Conservation (phyloP, 2,888 invertebrate species). For the Drosophila macrospina region DNA sequence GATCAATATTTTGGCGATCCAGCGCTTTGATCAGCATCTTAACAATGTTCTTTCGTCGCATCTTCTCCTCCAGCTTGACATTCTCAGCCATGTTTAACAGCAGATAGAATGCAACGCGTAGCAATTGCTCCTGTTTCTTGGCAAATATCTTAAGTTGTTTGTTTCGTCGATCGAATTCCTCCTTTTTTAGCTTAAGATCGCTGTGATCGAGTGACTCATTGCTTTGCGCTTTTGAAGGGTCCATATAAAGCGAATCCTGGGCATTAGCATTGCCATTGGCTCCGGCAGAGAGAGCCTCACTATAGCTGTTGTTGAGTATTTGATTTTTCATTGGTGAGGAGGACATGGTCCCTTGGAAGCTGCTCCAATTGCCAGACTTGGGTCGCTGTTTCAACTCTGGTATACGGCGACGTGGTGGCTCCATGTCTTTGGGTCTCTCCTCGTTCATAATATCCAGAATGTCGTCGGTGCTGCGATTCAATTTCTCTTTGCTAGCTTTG, state of each 20-base stretch:
- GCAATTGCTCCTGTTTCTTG: slow-evolving; percentile 96
- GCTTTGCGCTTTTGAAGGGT: slow-evolving; percentile 80
- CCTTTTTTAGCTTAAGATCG: slow-evolving; percentile 86
- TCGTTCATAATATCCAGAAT: slow-evolving; percentile 85
- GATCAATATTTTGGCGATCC: slow-evolving; percentile 95
- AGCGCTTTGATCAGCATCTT: slow-evolving; percentile 94
- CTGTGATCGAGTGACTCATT: slow-evolving; percentile 82
- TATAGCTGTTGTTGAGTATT: slow-evolving; percentile 89
- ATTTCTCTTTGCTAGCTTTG: slow-evolving; percentile 83
- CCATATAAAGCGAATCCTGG: slow-evolving; percentile 41
- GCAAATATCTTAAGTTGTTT: slow-evolving; percentile 92
- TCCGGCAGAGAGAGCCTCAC: slow-evolving; percentile 87
- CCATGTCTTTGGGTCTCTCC: slow-evolving; percentile 86
- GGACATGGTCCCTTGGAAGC: slow-evolving; percentile 86
- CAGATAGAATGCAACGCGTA: slow-evolving; percentile 96
- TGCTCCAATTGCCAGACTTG: slow-evolving; percentile 90
- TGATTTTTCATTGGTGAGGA: slow-evolving; percentile 87
- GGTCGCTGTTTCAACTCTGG: slow-evolving; percentile 91
- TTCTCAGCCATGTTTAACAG: slow-evolving; percentile 98
- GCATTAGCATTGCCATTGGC: slow-evolving; percentile 35
- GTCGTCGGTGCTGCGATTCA: slow-evolving; percentile 84
- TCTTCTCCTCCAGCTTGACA: slow-evolving; percentile 97
- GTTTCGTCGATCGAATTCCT: slow-evolving; percentile 92
- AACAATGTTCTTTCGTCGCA: slow-evolving; percentile 96
- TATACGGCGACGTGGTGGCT: slow-evolving; percentile 89